A percentile compares a stretch with the other conserved stretches of the same genome.
phyloP scores from a whole-genome alignment of 2,113 vertebrate species.

The Plestiodon gilberti region DNA sequence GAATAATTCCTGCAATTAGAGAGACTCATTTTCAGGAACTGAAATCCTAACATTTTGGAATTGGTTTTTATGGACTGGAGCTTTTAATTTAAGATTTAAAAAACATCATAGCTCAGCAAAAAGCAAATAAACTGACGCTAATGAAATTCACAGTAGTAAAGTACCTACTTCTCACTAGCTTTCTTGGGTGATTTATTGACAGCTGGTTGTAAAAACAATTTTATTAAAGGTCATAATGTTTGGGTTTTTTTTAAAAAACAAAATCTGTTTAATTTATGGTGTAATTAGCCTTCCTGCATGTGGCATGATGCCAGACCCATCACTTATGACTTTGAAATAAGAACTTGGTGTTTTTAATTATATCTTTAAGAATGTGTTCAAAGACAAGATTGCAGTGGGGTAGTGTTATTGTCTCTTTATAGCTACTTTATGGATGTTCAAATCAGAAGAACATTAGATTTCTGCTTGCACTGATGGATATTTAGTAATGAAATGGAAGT shows the following conservation, averaged over 20 bases:
- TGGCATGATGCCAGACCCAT: constrained; percentile 77
- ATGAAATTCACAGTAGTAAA: constrained; percentile 82
- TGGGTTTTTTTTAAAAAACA: constrained; percentile 53
- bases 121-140: constrained; percentile 82
- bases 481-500: neutral
- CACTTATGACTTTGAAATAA: constrained; percentile 72
- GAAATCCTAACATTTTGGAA: constrained; percentile 76
- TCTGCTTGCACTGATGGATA: constrained; percentile 54
- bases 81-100: constrained; percentile 84
- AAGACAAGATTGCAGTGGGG: constrained; percentile 59
- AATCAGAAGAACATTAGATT: constrained; percentile 70
- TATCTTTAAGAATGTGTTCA: constrained; percentile 71
- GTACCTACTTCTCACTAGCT: constrained; percentile 77
- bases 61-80: constrained; percentile 78
- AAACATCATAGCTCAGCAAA: constrained; percentile 78
- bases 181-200: constrained; percentile 84
- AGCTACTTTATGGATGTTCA: constrained; percentile 68
- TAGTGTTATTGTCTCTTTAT: constrained; percentile 73
- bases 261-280: constrained; percentile 82
- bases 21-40: constrained; percentile 70
- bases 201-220: constrained; percentile 88
- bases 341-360: constrained; percentile 81
- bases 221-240: constrained; percentile 87
- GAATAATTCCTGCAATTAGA: constrained; percentile 80
- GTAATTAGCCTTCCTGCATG: constrained; percentile 85